Percentiles rank a stretch among this genome's conserved stretches.
These are phyloP conservation scores for Lepus americanus DNA, from an alignment of 2,113 vertebrate species.

Conservation along the genomic window DNA sequence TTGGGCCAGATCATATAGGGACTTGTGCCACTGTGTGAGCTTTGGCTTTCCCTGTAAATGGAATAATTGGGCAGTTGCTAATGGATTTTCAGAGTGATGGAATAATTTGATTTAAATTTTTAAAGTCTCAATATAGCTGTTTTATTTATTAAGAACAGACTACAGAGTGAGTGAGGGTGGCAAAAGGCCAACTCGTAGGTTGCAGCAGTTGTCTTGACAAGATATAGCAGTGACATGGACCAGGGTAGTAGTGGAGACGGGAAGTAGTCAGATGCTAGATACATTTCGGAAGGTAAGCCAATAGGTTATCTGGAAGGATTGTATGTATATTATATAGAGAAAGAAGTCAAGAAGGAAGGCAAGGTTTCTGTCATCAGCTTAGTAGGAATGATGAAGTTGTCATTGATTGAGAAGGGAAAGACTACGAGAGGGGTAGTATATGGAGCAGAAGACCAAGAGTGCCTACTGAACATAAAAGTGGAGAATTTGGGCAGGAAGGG, in stretches of 20 bases:
- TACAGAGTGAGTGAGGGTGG: not conserved
- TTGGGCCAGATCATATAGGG: not conserved
- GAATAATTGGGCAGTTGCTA: not conserved
- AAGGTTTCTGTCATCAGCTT: not conserved
- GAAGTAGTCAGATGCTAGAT: not conserved
- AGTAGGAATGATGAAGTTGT: not conserved
- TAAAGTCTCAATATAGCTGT: not conserved
- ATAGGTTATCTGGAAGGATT: not conserved
- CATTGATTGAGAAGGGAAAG: slow-evolving; percentile 19
- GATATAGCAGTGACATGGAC: not conserved
- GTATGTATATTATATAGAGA: not conserved
- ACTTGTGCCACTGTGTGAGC: not conserved
- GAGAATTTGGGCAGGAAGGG: not conserved
- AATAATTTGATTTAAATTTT: slow-evolving; percentile 31
- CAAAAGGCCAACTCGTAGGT: not conserved
- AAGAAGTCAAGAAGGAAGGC: not conserved
- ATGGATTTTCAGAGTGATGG: slow-evolving; percentile 14
- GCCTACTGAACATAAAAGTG: not conserved
- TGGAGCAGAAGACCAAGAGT: slow-evolving; percentile 14
- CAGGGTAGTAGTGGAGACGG: not conserved
- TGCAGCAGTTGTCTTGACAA: not conserved
- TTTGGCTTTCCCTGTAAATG: slow-evolving; percentile 32
- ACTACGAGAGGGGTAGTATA: not conserved
- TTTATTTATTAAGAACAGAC: slow-evolving; percentile 52
- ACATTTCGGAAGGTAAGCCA: not conserved